Evolutionary conservation across 2,113 vertebrate species (phyloP), one percentile per base, ranked within the genome.

Genomic region (Acanthisitta chloris): DNA sequence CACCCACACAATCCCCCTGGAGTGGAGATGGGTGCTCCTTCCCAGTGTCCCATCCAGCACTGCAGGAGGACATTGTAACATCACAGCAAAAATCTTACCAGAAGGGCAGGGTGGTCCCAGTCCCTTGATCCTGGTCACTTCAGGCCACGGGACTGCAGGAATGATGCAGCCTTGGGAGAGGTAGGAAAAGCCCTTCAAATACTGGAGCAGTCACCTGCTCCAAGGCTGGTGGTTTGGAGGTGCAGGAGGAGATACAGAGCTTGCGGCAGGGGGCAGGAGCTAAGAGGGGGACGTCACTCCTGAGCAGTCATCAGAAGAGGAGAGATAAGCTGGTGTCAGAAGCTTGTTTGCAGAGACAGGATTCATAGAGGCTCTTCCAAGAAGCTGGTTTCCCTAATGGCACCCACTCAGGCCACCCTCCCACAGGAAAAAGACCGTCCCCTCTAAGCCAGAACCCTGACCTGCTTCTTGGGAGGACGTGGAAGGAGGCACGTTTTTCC

Each of bases 1-100:
- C 23, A 82, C 17, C 57, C 38, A 40, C 4, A 3, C 28, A 40
- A 34, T 10, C 15, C 17, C n/a, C 40, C 40, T 4, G 8, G 15
- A 81, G 72, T 20, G 7, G 51, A 70, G 33, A 66, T 5, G 18
- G 31, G 45, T 59, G 43, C 33, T 73, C 9, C 67, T 58, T 38
- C 36, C 62, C 55, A 29, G 31, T 11, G 1, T 42, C 42, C 67
- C 59, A 46, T 31, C 67, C 29, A 61, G 70, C 0, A 0, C 70
- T 54, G 20, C 4, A 3, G 17, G 38, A 23, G 33, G 3, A 54
- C n/a, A 13, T n/a, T 26, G 34, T 25, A 71, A 74, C 9, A 25
- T 51, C 82, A 45, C 31, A 38, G 40, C 69, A 85, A 85, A 48
- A 55, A 87, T 73, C 94, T 97, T 97, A 96, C 93, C 92, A 78